Evolutionary conservation across 2,113 vertebrate genomes (phyloP).

Genomic region (Urocynchramus pylzowi): DNA sequence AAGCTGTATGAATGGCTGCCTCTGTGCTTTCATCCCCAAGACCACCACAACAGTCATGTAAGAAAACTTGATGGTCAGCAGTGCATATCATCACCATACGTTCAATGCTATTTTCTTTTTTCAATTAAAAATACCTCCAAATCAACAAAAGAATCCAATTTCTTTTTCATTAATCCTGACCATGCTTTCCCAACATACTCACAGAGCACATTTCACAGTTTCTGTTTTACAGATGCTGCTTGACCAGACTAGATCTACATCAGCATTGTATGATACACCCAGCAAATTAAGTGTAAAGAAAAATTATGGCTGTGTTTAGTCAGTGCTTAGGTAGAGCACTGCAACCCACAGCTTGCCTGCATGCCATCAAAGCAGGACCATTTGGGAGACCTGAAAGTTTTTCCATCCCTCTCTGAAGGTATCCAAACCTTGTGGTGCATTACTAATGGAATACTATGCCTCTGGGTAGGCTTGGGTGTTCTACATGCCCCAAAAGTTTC

Average conservation of each 20-base stretch:
- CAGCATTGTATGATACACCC: background rate
- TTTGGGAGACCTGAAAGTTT: background rate
- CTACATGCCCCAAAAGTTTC: background rate
- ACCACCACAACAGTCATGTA: background rate
- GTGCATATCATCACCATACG: background rate
- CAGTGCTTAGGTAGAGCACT: background rate
- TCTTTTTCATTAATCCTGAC: background rate
- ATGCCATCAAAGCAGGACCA: background rate
- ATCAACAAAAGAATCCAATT: background rate
- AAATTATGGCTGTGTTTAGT: background rate
- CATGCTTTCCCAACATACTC: background rate
- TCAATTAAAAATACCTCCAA: background rate
- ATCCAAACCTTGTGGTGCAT: background rate
- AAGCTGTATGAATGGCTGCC: background rate
- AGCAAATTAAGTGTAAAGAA: background rate
- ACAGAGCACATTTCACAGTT: background rate
- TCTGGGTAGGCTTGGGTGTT: background rate
- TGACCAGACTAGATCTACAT: background rate
- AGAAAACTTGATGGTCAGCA: background rate
- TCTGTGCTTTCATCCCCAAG: background rate
- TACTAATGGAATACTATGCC: background rate
- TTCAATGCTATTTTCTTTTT: background rate
- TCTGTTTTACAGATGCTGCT: background rate
- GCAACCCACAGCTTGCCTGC: background rate
- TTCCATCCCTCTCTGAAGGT: background rate